Conservation (phyloP, 1,140 invertebrate species). For the Ptiloglossa arizonensis region DNA sequence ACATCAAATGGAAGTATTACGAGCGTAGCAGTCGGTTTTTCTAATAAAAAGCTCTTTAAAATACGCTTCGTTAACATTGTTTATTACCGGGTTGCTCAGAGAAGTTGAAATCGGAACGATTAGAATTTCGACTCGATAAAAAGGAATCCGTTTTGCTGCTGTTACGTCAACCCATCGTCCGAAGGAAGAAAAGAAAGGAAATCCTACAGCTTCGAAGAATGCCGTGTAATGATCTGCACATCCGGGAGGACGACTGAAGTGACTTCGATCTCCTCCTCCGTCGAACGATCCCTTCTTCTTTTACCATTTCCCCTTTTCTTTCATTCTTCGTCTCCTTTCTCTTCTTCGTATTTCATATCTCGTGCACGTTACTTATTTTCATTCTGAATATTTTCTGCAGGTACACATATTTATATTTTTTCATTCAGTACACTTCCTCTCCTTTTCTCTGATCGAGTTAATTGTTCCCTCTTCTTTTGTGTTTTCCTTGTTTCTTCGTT, state of each 20-base stretch:
- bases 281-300: constrained; percentile 19
- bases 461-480: not conserved
- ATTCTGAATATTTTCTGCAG: constrained; percentile 11
- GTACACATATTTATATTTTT: no score
- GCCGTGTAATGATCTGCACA: constrained; percentile 66
- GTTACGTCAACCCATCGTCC: constrained; percentile 43
- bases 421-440: no score
- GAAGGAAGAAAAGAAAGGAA: constrained; percentile 37
- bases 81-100: not conserved
- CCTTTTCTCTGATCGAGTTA: not conserved
- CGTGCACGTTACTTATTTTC: not conserved
- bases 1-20: no score
- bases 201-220: constrained; percentile 58
- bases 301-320: constrained; percentile 10
- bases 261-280: constrained; percentile 21
- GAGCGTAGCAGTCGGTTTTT: not conserved
- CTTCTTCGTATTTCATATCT: not conserved
- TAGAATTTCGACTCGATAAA: not conserved
- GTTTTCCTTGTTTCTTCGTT: not conserved
- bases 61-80: no score
- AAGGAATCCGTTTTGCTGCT: constrained; percentile 41
- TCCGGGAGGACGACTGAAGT: constrained; percentile 61
- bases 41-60: not conserved
- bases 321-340: not conserved
- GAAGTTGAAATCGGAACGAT: not conserved